Percentiles rank a stretch among this genome's conserved stretches.
phyloP scores from a whole-genome alignment of 2,113 vertebrate species.

The Puntigrus tetrazona region DNA sequence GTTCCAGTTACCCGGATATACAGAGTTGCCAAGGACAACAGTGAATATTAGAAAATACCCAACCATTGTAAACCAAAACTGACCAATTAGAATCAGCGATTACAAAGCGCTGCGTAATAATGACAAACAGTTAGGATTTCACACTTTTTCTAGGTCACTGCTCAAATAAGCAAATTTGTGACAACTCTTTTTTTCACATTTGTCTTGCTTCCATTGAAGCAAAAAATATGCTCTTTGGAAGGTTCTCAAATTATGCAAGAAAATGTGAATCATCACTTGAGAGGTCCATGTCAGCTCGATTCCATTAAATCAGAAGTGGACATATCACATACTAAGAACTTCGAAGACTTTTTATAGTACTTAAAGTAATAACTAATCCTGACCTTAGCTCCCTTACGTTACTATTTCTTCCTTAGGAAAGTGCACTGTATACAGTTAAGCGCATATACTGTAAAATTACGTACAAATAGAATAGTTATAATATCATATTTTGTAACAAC shows the following conservation, averaged over 20 bases:
- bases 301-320: neutral
- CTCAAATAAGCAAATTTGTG: constrained; percentile 4
- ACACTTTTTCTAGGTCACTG: neutral
- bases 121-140: neutral
- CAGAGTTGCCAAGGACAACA: neutral
- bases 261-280: neutral
- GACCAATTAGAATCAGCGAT: neutral
- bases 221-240: neutral
- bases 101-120: neutral
- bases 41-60: neutral
- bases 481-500: neutral
- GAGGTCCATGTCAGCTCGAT: neutral
- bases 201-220: neutral
- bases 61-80: neutral
- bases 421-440: neutral
- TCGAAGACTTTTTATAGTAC: neutral
- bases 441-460: neutral
- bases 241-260: neutral
- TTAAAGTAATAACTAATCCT: neutral
- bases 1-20: neutral
- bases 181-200: neutral
- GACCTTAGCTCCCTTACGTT: neutral
- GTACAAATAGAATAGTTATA: neutral
- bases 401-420: neutral
- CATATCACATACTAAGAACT: neutral